Conservation (phyloP, 2,888 invertebrate genomes). For the Zeuzera pyrina region DNA sequence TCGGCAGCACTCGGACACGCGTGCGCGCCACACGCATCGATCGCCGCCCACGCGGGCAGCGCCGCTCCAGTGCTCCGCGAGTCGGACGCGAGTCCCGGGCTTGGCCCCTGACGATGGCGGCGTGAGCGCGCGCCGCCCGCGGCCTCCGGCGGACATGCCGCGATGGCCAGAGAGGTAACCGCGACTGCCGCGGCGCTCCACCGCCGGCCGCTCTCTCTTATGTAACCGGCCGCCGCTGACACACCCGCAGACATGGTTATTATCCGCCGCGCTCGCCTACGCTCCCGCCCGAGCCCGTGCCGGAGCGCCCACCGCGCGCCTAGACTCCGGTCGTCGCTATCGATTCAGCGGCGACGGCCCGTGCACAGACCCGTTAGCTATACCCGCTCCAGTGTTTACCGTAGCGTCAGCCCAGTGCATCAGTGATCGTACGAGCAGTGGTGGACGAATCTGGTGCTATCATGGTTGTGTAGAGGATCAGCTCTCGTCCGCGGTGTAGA, state of each 20-base stretch:
- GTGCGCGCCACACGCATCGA: constrained; percentile 49
- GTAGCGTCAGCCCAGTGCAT: constrained; percentile 19
- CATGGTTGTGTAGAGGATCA: constrained; percentile 16
- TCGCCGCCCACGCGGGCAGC: constrained; percentile 38
- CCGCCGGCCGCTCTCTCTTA: constrained; percentile 36
- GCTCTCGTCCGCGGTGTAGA: constrained; percentile 15
- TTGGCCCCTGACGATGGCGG: constrained; percentile 64
- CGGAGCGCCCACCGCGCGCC: background rate
- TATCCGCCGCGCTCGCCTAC: constrained; percentile 16
- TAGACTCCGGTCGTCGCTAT: background rate
- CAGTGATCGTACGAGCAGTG: constrained; percentile 12
- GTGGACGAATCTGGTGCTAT: constrained; percentile 11
- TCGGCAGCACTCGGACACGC: constrained; percentile 42
- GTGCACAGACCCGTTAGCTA: background rate
- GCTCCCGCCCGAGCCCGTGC: constrained; percentile 7
- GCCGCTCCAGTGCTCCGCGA: constrained; percentile 55
- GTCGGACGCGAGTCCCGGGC: constrained; percentile 61
- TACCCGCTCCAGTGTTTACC: constrained; percentile 5
- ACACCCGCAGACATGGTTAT: constrained; percentile 39
- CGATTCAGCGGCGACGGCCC: background rate
- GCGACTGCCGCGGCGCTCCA: constrained; percentile 40
- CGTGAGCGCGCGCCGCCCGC: constrained; percentile 71
- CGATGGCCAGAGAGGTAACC: constrained; percentile 82
- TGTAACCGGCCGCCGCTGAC: constrained; percentile 41
- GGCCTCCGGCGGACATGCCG: constrained; percentile 78